Evolutionary conservation across 2,113 vertebrate species (phyloP).

Genomic region (Chlamydotis undulata): DNA sequence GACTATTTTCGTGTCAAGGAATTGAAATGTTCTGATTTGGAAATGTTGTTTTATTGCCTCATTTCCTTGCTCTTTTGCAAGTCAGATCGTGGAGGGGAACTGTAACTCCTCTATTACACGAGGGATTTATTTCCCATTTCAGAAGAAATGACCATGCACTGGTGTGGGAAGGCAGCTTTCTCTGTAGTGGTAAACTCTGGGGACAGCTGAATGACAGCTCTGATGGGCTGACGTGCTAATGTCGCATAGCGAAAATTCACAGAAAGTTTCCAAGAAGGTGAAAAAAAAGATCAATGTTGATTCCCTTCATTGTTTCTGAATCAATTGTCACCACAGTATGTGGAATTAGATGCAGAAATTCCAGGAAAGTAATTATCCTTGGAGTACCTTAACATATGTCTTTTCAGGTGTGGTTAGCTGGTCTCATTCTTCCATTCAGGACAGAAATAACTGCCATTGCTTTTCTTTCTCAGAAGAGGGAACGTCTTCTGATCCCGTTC

Average conservation of each 20-base stretch:
- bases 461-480: constrained; percentile 62
- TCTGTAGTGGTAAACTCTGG: not conserved
- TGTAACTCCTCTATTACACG: not conserved
- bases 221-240: too few relatives aligned
- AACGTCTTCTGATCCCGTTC: constrained; percentile 78
- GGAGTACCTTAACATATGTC: not conserved
- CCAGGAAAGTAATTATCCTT: not conserved
- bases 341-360: not conserved
- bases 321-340: too few relatives aligned
- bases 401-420: not conserved
- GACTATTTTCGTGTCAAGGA: not conserved
- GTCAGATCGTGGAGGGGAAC: not conserved
- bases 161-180: not conserved
- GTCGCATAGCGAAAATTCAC: not conserved
- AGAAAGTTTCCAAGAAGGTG: not conserved
- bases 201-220: not conserved
- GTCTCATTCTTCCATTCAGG: not conserved
- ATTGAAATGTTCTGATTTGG: not conserved
- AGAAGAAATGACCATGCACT: not conserved
- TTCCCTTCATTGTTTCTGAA: not conserved
- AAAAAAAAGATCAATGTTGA: not conserved
- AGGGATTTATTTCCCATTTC: not conserved
- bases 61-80: not conserved
- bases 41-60: not conserved
- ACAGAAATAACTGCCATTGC: not conserved